Base-by-base conservation (phyloP, 2,888 invertebrate species). In the Caenorhabditis japonica region DNA sequence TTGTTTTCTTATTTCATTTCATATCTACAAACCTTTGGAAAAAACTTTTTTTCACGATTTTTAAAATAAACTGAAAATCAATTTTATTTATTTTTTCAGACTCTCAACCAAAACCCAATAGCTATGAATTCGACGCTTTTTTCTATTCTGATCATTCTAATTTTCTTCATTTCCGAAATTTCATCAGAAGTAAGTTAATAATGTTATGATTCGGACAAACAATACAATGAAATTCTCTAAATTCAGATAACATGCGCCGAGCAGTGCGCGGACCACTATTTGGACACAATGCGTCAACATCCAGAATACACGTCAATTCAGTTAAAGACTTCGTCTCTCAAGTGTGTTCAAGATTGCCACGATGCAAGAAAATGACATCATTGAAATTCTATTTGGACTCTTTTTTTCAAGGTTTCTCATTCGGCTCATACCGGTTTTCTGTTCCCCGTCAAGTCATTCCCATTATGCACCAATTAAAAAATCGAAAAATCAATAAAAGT, bases 291-390 rank as follows among this genome's bases (percentile, higher is more conserved):
- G 49, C 47, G 49, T 15, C 55, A 56, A 13, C 72, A 74, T 41
- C 79, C 79, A 4, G 75, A 69, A 33, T 68, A 69, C 53, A 60
- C 62, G n/a, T 72, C 70, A 12, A 38, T 44, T 47, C 71, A 72
- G 46, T 53, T 71, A 33, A 79, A 76, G 41, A 66, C 71, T 15
- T 49, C 51, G 2, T 75, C 76, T 10, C 53, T 75, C 15, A 53
- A 60, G 25, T 79, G 79, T 36, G 51, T 79, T 19, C 58, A 74
- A 44, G 61, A 66, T 21, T 79, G 79, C 51, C 76, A 72, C 33
- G 72, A 70, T 27, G 66, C 53, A 43, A 46, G 49, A 38, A 64
- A 56, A 56, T 53, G 53, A 27, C 41, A 27, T 38, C 12, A 47
- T 30, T 15, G n/a, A 46, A 27, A 36, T 12, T 41, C 25, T 17